phyloP scores from a whole-genome alignment of 1,140 invertebrate genomes.

The Drosophila kurseongensis region DNA sequence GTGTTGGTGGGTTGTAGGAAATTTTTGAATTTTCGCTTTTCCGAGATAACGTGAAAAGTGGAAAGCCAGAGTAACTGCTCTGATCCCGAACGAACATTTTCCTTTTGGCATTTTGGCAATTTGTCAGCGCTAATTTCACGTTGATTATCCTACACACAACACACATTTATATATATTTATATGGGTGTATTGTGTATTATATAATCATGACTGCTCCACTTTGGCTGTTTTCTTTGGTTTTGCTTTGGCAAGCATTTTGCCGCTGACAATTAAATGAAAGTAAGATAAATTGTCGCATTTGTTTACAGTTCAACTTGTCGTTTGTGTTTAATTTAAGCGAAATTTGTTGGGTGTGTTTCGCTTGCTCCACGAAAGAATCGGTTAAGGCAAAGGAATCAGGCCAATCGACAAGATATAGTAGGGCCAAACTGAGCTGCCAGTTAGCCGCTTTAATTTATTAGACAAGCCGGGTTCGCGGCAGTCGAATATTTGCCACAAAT shows the following conservation, averaged over 20 bases:
- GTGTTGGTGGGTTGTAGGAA: conserved; percentile 7
- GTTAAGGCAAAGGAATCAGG: background rate
- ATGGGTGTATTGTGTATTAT: conserved; percentile 37
- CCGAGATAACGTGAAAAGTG: conserved; percentile 26
- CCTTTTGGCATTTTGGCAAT: conserved; percentile 63
- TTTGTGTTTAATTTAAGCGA: conserved; percentile 66
- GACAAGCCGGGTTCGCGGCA: conserved; percentile 27
- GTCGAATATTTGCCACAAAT: conserved; percentile 58
- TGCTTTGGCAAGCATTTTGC: conserved; percentile 72
- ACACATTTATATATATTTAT: conserved; percentile 5
- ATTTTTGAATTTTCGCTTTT: conserved; percentile 42
- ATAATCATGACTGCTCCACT: conserved; percentile 50
- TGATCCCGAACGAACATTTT: conserved; percentile 31
- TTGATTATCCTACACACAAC: conserved; percentile 65
- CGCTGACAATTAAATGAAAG: conserved; percentile 81
- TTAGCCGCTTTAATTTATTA: conserved; percentile 74
- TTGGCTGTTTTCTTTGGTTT: conserved; percentile 50
- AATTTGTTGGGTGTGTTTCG: conserved; percentile 39
- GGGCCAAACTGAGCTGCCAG: conserved; percentile 45
- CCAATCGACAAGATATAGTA: conserved; percentile 43
- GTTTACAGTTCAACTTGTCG: conserved; percentile 79
- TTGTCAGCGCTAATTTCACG: conserved; percentile 76
- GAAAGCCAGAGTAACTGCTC: conserved; percentile 14
- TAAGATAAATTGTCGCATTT: conserved; percentile 83
- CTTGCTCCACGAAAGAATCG: background rate